These are phyloP conservation scores for Salmo trutta DNA, from an alignment of 2,797 vertebrate species.

Conservation along the genomic window DNA sequence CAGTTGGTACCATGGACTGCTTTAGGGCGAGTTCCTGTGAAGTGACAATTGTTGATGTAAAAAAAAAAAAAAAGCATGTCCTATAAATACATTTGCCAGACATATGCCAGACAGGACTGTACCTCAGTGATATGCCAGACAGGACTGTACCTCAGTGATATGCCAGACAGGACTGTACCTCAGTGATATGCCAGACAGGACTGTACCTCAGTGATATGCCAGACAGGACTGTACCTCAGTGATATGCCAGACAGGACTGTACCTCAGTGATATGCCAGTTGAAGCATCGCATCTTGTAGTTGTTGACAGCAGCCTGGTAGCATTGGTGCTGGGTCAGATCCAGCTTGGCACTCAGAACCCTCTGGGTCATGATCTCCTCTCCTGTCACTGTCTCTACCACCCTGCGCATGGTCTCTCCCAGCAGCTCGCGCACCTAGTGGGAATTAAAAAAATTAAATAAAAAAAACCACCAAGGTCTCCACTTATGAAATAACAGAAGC, in stretches of 20 bases:
- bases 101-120: background rate
- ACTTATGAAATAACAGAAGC: background rate
- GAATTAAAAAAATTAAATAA: background rate
- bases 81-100: too few species aligned
- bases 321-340: constrained; percentile 79
- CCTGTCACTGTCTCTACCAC: constrained; percentile 76
- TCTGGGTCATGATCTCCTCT: constrained; percentile 43
- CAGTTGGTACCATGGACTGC: too few species aligned
- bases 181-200: too few species aligned
- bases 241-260: too few species aligned
- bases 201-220: constrained; percentile 68
- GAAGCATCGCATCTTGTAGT: constrained; percentile 89
- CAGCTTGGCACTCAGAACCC: constrained; percentile 69
- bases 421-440: constrained; percentile 76
- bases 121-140: constrained; percentile 85
- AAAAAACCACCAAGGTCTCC: background rate
- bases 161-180: too few species aligned
- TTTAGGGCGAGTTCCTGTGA: too few species aligned
- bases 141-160: constrained; percentile 69
- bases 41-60: too few species aligned
- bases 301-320: constrained; percentile 74
- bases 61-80: too few species aligned
- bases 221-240: too few species aligned
- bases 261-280: constrained; percentile 89
- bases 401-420: constrained; percentile 76